Evolutionary conservation across 1,140 invertebrate species (phyloP), one percentile per base, ranked within the genome.

Genomic region (Pogonomyrmex barbatus): DNA sequence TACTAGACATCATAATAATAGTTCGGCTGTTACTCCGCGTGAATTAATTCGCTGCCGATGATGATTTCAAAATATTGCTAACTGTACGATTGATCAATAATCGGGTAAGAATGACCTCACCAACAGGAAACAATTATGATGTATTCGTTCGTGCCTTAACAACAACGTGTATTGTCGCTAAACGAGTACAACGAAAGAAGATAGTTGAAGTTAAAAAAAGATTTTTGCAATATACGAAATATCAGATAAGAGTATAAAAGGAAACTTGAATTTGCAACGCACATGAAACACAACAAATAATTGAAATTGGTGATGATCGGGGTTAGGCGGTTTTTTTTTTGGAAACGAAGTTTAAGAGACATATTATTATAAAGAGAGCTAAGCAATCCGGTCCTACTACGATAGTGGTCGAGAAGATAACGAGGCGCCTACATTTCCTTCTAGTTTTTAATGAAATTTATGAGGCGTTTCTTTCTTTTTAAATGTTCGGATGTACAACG

Each of bases 391-490:
- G 12, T 56, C 3, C 17, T 10, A 14, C 6, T 6, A 14, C 6
- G 47, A 52, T 77, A 47, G n/a, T 33, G 12, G 14, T 42, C 62
- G 68, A 54, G 36, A 2, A 65, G 62, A 67, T 79, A 79, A 68
- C 42, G 63, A 42, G n/a, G 42, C 5, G 33, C 54, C 54, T 58
- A 42, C 71, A 52, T 30, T 78, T 78, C n/a, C 62, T 79, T 79
- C 14, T 52, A 36, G 47, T 39, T 79, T 79, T 79, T 54, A 67
- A 42, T 6, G 47, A 68, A 79, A 79, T 68, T 78, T 78, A 78
- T 65, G 42, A 78, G 42, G 0, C 42, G 10, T 10, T 78, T 79
- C 30, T 54, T 54, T 68, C 62, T 6, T 24, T 5, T 47, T 68
- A 79, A 67, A 68, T 68, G 47, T 14, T 56, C 24, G 24, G 36